phyloP scores from a whole-genome alignment of 2,797 vertebrate genomes.

The Cuculus canorus region DNA sequence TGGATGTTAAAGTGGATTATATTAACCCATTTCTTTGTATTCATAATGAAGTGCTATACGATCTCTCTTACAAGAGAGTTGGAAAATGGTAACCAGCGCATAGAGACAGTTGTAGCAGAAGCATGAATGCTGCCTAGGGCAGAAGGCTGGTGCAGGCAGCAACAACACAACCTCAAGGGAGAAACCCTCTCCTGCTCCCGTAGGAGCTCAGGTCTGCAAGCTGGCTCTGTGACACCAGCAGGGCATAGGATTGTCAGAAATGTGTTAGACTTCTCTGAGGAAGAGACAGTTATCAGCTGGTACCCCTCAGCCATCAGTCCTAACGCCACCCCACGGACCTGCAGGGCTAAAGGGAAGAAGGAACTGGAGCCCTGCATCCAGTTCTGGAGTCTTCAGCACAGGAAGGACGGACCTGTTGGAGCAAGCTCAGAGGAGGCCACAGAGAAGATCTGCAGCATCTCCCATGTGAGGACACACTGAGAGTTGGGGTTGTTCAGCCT shows the following conservation, averaged over 20 bases:
- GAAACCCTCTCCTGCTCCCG: background rate
- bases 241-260: background rate
- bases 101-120: background rate
- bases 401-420: too few species aligned
- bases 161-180: background rate
- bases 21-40: background rate
- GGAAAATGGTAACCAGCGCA: background rate
- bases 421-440: too few species aligned
- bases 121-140: background rate
- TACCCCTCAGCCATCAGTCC: background rate
- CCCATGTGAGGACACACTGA: too few species aligned
- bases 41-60: background rate
- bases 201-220: background rate
- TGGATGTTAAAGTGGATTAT: background rate
- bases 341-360: background rate
- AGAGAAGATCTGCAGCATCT: too few species aligned
- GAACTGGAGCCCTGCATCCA: background rate
- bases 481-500: too few species aligned
- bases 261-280: fast-evolving
- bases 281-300: background rate
- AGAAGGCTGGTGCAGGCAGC: background rate
- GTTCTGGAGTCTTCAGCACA: too few species aligned
- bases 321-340: background rate
- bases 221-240: background rate
- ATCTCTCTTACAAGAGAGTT: background rate